Conservation (phyloP, 2,797 vertebrate species). For the Protosalanx chinensis region DNA sequence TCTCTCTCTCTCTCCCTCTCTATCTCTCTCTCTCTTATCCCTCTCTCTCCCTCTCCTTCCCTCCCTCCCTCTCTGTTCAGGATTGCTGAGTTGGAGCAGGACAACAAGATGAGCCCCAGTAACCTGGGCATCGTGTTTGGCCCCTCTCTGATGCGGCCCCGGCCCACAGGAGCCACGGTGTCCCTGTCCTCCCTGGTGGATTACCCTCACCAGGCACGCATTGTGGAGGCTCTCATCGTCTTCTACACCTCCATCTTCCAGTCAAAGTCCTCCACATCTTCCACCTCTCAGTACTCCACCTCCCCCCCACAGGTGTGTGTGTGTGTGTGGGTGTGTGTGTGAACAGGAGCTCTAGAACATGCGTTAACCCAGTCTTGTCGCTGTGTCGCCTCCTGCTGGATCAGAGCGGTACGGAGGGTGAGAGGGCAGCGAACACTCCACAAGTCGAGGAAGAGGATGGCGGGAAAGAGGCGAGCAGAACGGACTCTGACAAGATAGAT, state of each 20-base stretch:
- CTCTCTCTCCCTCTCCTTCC: background rate
- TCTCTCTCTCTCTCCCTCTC: background rate
- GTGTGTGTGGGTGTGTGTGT: background rate
- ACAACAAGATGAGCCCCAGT: constrained; percentile 95
- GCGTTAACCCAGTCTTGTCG: background rate
- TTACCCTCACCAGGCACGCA: constrained; percentile 93
- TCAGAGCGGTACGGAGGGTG: constrained; percentile 41
- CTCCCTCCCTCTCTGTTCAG: constrained; percentile 56
- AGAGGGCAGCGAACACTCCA: constrained; percentile 30
- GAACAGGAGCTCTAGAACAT: background rate
- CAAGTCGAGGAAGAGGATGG: constrained; percentile 50
- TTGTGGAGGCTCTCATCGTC: constrained; percentile 88
- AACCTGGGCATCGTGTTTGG: constrained; percentile 97
- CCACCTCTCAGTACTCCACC: constrained; percentile 28
- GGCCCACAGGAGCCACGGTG: constrained; percentile 88
- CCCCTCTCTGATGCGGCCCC: constrained; percentile 90
- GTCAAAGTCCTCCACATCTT: constrained; percentile 49
- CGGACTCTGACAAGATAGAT: constrained; percentile 60
- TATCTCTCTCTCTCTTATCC: too few relatives aligned
- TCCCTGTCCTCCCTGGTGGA: constrained; percentile 96
- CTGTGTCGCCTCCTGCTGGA: constrained; percentile 21
- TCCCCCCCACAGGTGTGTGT: constrained; percentile 57
- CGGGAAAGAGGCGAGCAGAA: constrained; percentile 45
- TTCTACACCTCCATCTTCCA: constrained; percentile 85
- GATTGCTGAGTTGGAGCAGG: constrained; percentile 87